Evolutionary conservation across 2,113 vertebrate genomes (phyloP), one percentile per base, ranked within the genome.

Genomic region (Reinhardtius hippoglossoides): DNA sequence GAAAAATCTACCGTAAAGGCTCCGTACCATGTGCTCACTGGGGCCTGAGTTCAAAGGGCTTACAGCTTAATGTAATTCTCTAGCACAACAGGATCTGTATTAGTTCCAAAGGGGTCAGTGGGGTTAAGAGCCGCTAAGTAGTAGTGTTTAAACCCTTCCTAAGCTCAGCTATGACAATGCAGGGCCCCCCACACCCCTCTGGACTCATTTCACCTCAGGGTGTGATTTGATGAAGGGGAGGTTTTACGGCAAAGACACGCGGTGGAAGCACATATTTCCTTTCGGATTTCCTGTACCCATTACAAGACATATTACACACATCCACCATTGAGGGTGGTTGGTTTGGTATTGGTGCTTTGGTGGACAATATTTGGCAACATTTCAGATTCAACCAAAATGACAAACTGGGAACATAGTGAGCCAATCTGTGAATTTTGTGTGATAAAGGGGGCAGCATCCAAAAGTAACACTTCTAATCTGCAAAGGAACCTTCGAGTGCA

Each of bases 71-170:
- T 81, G 84, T 93, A 92, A 91, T 90, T 91, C 90, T 91, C 86
- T 69, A 78, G 79, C 92, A 90, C 92, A 93, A 93, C 92, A 93
- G 90, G 91, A 93, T 93, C 89, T 92, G 89, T 88, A 85, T 89
- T 92, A 86, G 87, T 91, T 82, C 80, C 84, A 88, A 86, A 87
- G 68, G 80, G 91, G 91, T 91, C 90, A 86, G 84, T 70, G 76
- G 75, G 90, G 92, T 90, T 91, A 94, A 92, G 86, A 93, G 86
- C 81, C 12, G 79, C 76, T 93, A 93, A 94, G 90, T 89, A 91
- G 91, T 91, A 85, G 92, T 91, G 90, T 91, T 90, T 84, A 91
- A 93, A 93, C 92, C 92, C 91, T 73, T 82, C 69, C 80, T 88
- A 88, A 88, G 80, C 83, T 78, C 74, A 69, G 78, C 67, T 74